These are phyloP conservation scores for Macaria liturata DNA, from an alignment of 2,888 invertebrate species.

Conservation along the genomic window DNA sequence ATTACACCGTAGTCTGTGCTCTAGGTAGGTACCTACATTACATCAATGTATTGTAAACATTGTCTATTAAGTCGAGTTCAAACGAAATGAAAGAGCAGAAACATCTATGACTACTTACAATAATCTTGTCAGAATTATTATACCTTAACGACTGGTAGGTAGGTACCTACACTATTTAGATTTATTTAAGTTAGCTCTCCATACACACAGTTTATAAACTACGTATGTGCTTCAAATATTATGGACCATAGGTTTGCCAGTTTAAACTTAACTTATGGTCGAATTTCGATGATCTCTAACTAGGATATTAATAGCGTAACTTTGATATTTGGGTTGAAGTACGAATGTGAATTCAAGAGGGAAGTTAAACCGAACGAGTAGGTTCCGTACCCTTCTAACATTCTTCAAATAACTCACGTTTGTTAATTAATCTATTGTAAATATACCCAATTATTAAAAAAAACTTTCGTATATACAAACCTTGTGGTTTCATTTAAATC, in stretches of 20 bases:
- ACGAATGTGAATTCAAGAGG: constrained; percentile 52
- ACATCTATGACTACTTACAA: no score
- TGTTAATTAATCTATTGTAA: constrained; percentile 81
- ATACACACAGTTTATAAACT: no score
- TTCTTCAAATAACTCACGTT: constrained; percentile 79
- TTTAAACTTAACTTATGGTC: constrained; percentile 19
- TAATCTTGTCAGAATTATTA: no score
- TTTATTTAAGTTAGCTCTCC: no score
- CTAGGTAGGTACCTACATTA: no score
- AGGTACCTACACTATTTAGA: no score
- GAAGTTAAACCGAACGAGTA: constrained; percentile 9
- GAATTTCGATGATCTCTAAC: constrained; percentile 51
- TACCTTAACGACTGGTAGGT: no score
- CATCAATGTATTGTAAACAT: no score
- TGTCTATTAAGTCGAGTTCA: no score
- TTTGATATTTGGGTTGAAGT: constrained; percentile 59
- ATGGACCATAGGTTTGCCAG: not conserved
- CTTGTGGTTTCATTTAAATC: constrained; percentile 52
- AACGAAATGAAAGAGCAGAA: no score
- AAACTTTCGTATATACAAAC: constrained; percentile 76
- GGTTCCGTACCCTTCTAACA: constrained; percentile 55
- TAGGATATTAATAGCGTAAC: constrained; percentile 48
- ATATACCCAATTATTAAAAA: constrained; percentile 82
- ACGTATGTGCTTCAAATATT: no score
- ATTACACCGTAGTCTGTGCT: no score